Conservation (phyloP, 2,888 invertebrate species). For the Acanthosepion lycidas region DNA sequence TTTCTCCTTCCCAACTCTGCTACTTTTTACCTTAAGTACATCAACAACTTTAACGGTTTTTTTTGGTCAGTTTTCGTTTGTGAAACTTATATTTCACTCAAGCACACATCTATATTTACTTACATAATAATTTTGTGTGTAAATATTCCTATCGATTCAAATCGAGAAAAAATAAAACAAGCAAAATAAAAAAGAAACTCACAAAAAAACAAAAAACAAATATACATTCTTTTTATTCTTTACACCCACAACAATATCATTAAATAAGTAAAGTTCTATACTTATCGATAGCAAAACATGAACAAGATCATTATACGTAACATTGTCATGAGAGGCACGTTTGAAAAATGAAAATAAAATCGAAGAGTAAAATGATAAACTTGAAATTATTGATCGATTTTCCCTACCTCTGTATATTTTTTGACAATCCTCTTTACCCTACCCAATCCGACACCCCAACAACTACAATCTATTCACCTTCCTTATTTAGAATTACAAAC, state of each 20-base stretch:
- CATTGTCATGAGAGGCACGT: background rate
- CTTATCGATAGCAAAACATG: background rate
- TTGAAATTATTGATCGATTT: background rate
- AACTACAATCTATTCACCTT: background rate
- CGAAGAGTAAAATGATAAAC: background rate
- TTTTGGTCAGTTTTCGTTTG: too few species aligned
- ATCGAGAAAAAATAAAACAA: background rate
- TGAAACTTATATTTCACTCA: background rate
- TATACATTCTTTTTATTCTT: background rate
- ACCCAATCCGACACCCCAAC: background rate
- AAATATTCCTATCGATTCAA: background rate
- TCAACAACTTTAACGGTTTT: too few species aligned
- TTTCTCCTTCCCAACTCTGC: too few species aligned
- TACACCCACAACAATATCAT: background rate
- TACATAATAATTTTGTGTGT: background rate
- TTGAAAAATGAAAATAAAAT: background rate
- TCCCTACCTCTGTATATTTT: slow-evolving; percentile 33
- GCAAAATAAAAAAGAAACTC: background rate
- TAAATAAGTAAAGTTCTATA: background rate
- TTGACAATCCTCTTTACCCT: background rate
- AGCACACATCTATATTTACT: background rate
- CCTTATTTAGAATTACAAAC: background rate
- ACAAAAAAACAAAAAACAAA: background rate
- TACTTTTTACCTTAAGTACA: too few species aligned
- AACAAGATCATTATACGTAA: background rate